A percentile compares a stretch with the other conserved stretches of the same genome.
Evolutionary conservation across 2,797 vertebrate genomes (phyloP).

Genomic region (Semotilus atromaculatus): DNA sequence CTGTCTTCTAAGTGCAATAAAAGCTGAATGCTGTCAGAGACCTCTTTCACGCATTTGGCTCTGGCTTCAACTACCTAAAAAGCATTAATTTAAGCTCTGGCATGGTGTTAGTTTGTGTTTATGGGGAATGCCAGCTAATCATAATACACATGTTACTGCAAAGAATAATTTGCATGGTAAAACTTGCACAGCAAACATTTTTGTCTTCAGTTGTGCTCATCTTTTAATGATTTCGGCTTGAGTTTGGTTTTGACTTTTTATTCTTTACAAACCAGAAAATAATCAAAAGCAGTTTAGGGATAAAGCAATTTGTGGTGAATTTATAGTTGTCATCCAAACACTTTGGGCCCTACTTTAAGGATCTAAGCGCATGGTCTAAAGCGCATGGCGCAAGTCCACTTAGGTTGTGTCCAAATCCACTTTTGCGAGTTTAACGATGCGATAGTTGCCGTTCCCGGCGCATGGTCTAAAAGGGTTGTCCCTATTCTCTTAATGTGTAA

Average conservation of each 20-base stretch:
- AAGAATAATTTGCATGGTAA: background rate
- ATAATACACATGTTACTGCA: background rate
- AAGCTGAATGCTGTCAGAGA: slow-evolving; percentile 30
- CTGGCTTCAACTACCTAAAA: background rate
- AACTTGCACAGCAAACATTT: background rate
- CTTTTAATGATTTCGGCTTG: background rate
- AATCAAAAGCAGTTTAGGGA: too few relatives aligned
- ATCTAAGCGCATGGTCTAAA: too few relatives aligned
- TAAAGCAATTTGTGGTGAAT: background rate
- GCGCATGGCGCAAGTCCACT: too few relatives aligned
- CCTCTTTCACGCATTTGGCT: background rate
- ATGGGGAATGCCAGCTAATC: slow-evolving; percentile 7
- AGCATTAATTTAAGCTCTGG: slow-evolving; percentile 12
- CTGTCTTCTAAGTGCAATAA: slow-evolving; percentile 32
- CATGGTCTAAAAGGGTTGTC: too few relatives aligned
- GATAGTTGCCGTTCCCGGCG: accelerated
- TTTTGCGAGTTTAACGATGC: too few relatives aligned
- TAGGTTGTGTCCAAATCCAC: too few relatives aligned
- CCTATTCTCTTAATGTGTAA: too few relatives aligned
- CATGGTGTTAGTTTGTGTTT: slow-evolving; percentile 28
- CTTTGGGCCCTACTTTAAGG: too few relatives aligned
- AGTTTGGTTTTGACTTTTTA: background rate
- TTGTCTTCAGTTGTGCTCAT: background rate
- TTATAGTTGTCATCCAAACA: background rate
- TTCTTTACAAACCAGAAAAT: background rate